Evolutionary conservation across 92 coral and sea anemone species (phyloP), one percentile per base, ranked within the genome.

Genomic region (Zoanthus gigantus): DNA sequence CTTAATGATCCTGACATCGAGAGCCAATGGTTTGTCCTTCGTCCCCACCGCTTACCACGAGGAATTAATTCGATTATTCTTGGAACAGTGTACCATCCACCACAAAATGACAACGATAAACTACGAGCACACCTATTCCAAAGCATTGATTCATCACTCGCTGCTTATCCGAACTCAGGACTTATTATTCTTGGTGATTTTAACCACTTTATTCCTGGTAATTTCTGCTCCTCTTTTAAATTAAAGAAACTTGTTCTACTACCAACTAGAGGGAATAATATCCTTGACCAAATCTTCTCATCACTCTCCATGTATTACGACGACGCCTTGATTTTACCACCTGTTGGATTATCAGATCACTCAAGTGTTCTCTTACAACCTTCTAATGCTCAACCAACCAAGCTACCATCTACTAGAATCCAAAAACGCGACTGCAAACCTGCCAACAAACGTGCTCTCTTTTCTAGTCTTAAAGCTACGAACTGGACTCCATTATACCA

Each of bases 401-500:
- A 66, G 13, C 66, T 65, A 31, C 90, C 86, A 78, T 50, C 91
- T 47, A 66, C 77, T 61, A 47, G 88, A 45, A 56, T 82, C 58
- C 75, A 54, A 13, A 90, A 61, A 17, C 87, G 87, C 1, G 83
- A 45, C 58, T 90, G 93, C 72, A 91, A 77, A 67, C 15, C 91
- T 17, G 60, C 78, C 28, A 91, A 91, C 63, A 87, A 23, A 23
- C 23, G 23, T 23, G 23, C 23, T 23, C 23, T 23, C 23, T 23
- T 23, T 23, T 23, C 23, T 23, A 23, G 23, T 23, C 23, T 23
- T 23, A 23, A 23, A 23, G 23, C 23, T 23, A 23, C 23, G 23
- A 87, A 89, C 82, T 89, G 91, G 91, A 47, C 92, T 1, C 86
- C 86, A 13, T 32, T 90, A n/a, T 85, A 63, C 56, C 92, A 17